Percentiles rank a stretch among this genome's conserved stretches.
These are phyloP conservation scores for Mesitornis unicolor DNA, from an alignment of 2,113 vertebrate species.

Conservation along the genomic window DNA sequence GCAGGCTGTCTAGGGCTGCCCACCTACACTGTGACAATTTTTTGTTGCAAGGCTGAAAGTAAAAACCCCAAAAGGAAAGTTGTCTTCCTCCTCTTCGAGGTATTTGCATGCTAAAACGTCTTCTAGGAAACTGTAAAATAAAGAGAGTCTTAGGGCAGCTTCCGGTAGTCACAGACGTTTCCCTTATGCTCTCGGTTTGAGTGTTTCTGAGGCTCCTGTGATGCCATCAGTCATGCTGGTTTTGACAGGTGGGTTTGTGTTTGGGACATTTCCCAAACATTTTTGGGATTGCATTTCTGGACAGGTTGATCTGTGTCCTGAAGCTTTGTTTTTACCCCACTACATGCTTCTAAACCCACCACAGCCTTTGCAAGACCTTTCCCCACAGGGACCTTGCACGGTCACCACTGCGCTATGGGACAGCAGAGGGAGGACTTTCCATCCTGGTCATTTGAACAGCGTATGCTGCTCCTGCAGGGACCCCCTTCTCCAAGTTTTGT, in stretches of 20 bases:
- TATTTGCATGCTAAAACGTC: conserved; percentile 5
- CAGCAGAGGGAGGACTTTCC: not conserved
- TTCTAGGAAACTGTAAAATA: conserved; percentile 63
- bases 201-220: not conserved
- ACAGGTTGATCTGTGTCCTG: not conserved
- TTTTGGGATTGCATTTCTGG: not conserved
- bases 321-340: not conserved
- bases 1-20: conserved; percentile 35
- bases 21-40: conserved; percentile 46
- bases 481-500: rapidly evolving
- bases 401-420: not conserved
- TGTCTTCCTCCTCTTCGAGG: conserved; percentile 22
- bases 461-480: not conserved
- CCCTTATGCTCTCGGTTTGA: not conserved
- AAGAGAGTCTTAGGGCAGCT: not conserved
- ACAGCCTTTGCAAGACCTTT: not conserved
- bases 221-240: not conserved
- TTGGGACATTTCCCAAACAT: not conserved
- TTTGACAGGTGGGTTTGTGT: not conserved
- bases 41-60: conserved; percentile 51
- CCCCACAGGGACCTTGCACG: not conserved
- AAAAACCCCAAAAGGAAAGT: conserved; percentile 60
- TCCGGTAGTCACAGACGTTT: not conserved
- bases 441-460: not conserved
- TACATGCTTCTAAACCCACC: not conserved